Conservation (phyloP, 2,888 invertebrate genomes). For the Diarsia dahlii region DNA sequence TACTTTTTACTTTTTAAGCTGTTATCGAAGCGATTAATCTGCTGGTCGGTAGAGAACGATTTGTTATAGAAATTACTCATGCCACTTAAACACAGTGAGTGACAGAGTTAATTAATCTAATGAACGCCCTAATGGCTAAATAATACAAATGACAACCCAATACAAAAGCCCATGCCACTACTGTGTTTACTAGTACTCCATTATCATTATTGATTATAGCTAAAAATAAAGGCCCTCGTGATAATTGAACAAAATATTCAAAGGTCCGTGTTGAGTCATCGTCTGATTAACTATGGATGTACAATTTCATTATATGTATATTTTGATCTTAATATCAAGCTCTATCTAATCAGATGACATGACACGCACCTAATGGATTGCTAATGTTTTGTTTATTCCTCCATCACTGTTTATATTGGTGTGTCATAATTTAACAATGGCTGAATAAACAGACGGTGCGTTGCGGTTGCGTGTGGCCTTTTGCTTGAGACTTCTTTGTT, state of each 20-base stretch:
- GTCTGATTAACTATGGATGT: slow-evolving; percentile 36
- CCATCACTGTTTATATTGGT: slow-evolving; percentile 58
- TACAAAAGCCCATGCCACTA: neutral
- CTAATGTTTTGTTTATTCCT: slow-evolving; percentile 63
- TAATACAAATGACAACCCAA: neutral
- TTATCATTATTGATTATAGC: slow-evolving; percentile 8
- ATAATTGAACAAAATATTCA: slow-evolving; percentile 24
- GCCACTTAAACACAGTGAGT: neutral
- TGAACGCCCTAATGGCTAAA: neutral
- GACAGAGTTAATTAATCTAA: slow-evolving; percentile 11
- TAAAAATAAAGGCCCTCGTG: slow-evolving; percentile 34
- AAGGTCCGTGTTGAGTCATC: slow-evolving; percentile 25
- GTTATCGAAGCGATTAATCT: neutral
- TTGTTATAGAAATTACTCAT: slow-evolving; percentile 12
- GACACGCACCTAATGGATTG: slow-evolving; percentile 58
- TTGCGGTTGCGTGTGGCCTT: slow-evolving; percentile 57
- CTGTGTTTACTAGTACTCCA: slow-evolving; percentile 5
- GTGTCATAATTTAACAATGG: slow-evolving; percentile 59
- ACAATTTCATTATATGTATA: slow-evolving; percentile 1
- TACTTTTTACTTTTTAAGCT: neutral
- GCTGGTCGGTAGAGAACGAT: neutral
- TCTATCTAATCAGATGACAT: slow-evolving; percentile 64
- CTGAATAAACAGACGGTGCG: slow-evolving; percentile 39
- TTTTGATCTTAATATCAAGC: slow-evolving; percentile 33
- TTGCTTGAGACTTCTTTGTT: slow-evolving; percentile 60